These are phyloP conservation scores for Bradypodion pumilum DNA, from an alignment of 2,797 vertebrate genomes.

Conservation along the genomic window DNA sequence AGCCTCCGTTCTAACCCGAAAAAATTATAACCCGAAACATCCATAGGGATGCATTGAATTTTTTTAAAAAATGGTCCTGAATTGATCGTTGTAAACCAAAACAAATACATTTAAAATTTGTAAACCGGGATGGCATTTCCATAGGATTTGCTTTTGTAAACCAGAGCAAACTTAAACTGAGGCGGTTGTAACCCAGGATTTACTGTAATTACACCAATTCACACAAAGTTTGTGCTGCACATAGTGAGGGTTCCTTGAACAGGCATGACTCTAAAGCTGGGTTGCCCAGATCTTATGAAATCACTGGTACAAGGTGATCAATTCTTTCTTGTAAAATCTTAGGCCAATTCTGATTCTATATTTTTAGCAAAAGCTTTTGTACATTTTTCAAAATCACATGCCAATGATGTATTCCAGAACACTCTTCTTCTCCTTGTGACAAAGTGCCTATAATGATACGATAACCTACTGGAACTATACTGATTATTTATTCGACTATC, in stretches of 20 bases:
- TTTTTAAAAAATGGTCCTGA: too few species aligned
- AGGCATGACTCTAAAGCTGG: neutral
- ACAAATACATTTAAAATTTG: too few species aligned
- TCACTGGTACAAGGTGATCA: neutral
- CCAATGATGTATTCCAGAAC: constrained; percentile 35
- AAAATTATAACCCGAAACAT: too few species aligned
- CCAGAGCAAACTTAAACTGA: too few species aligned
- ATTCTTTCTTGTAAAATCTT: neutral
- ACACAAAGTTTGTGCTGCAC: neutral
- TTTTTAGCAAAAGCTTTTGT: constrained; percentile 2
- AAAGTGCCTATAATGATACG: constrained; percentile 15
- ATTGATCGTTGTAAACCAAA: too few species aligned
- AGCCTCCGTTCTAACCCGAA: too few species aligned
- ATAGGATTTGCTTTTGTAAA: too few species aligned
- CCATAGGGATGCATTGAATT: too few species aligned
- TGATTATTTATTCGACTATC: constrained; percentile 50
- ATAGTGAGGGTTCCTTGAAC: neutral
- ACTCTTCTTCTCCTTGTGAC: constrained; percentile 32
- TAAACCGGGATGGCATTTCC: too few species aligned
- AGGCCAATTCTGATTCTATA: constrained; percentile 42
- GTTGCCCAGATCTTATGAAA: neutral
- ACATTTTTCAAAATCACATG: constrained; percentile 33
- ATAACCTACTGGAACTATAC: constrained; percentile 43
- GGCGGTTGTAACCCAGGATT: too few species aligned
- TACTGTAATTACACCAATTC: neutral